Conservation (phyloP, 64 coral and sea anemone genomes). For the Montipora efflorescens region DNA sequence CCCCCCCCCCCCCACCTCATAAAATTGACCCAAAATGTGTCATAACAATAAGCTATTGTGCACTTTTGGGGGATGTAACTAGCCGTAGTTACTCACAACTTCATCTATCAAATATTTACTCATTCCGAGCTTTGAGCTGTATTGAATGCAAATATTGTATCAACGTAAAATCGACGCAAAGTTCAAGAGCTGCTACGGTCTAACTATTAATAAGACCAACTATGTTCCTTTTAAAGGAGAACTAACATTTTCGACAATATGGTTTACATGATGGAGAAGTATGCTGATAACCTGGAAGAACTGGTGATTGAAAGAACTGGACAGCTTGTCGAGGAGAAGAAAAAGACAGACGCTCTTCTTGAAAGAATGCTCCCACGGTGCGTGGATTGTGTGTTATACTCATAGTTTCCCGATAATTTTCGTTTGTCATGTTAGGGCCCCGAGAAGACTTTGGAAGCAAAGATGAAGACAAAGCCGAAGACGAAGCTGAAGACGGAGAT, state of each 20-base stretch:
- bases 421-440: too few relatives aligned
- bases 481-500: too few relatives aligned
- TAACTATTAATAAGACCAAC: not conserved
- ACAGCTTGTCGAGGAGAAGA: constrained; percentile 81
- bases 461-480: too few relatives aligned
- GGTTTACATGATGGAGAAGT: constrained; percentile 83
- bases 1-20: too few relatives aligned
- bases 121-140: too few relatives aligned
- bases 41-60: too few relatives aligned
- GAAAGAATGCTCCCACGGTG: constrained; percentile 89
- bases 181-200: not conserved
- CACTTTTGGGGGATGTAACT: too few relatives aligned
- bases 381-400: not conserved
- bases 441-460: too few relatives aligned
- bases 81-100: too few relatives aligned
- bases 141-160: not conserved
- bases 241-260: constrained; percentile 89
- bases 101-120: too few relatives aligned
- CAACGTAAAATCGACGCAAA: not conserved
- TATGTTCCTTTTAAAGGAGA: constrained; percentile 49
- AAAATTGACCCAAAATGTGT: too few relatives aligned
- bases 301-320: constrained; percentile 79
- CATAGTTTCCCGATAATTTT: too few relatives aligned
- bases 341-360: constrained; percentile 83
- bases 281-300: constrained; percentile 81